Percentiles rank a stretch among this genome's conserved stretches.
Conservation (phyloP, 2,888 invertebrate genomes). For the Noctua pronuba region DNA sequence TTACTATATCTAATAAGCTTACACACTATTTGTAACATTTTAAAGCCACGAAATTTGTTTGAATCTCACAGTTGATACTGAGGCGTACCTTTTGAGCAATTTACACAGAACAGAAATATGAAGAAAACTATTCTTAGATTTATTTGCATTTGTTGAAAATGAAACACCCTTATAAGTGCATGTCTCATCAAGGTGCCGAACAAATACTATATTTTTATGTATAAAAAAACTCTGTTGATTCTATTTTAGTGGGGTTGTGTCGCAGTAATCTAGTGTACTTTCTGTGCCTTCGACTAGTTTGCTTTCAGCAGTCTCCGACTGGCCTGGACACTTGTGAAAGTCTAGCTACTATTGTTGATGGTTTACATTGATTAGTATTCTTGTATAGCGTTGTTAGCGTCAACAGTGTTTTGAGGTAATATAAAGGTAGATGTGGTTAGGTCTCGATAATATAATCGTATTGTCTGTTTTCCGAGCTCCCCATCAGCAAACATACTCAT, state of each 20-base stretch:
- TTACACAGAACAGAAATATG: slow-evolving; percentile 41
- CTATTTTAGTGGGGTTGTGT: slow-evolving; percentile 80
- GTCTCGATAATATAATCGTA: slow-evolving; percentile 59
- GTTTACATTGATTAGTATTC: slow-evolving; percentile 66
- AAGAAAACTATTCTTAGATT: slow-evolving; percentile 45
- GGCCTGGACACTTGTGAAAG: slow-evolving; percentile 68
- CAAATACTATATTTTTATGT: slow-evolving; percentile 68
- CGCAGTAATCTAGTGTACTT: slow-evolving; percentile 80
- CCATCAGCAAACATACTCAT: slow-evolving; percentile 79
- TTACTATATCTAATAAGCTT: slow-evolving; percentile 57
- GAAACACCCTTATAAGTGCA: slow-evolving; percentile 42
- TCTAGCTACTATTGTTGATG: slow-evolving; percentile 74
- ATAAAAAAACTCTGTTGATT: slow-evolving; percentile 61
- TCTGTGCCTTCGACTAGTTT: slow-evolving; percentile 86
- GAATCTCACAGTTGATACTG: slow-evolving; percentile 71
- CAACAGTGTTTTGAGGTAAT: slow-evolving; percentile 64
- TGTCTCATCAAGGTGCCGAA: slow-evolving; percentile 66
- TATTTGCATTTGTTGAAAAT: slow-evolving; percentile 58
- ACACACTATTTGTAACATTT: slow-evolving; percentile 52
- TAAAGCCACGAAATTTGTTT: slow-evolving; percentile 57
- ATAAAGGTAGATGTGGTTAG: slow-evolving; percentile 65
- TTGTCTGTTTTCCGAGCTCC: slow-evolving; percentile 62
- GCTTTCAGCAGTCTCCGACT: slow-evolving; percentile 80
- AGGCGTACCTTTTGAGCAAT: slow-evolving; percentile 59
- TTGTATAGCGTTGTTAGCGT: slow-evolving; percentile 62